Evolutionary conservation across 2,113 vertebrate genomes (phyloP).

Genomic region (Lipophrys pholis): DNA sequence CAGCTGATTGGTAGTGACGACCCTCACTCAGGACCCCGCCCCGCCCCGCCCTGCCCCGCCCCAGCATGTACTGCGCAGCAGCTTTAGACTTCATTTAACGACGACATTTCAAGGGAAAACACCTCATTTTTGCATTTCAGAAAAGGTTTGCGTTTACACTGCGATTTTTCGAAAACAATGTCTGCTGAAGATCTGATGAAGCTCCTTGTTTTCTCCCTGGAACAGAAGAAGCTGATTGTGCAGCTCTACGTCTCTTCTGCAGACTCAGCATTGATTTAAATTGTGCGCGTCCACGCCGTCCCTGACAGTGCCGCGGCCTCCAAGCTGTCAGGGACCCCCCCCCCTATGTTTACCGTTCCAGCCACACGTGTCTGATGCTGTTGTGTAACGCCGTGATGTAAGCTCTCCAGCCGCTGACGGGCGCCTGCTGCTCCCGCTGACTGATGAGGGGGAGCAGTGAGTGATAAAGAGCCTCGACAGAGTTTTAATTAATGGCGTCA

Average conservation of each 20-base stretch:
- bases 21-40: too few species aligned
- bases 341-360: conserved; percentile 6
- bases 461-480: conserved; percentile 56
- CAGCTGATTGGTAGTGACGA: too few species aligned
- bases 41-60: too few species aligned
- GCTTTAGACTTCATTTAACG: too few species aligned
- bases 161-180: too few species aligned
- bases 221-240: neutral
- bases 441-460: conserved; percentile 28
- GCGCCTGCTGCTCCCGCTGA: conserved; percentile 36
- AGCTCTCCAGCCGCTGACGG: conserved; percentile 12
- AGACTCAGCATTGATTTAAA: conserved; percentile 21
- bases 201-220: too few species aligned
- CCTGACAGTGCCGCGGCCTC: conserved; percentile 21
- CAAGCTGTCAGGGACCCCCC: too few species aligned
- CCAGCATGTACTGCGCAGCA: too few species aligned
- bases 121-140: too few species aligned
- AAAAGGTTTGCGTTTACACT: too few species aligned
- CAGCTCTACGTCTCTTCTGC: conserved; percentile 2
- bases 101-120: too few species aligned
- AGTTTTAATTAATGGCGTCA: conserved; percentile 69
- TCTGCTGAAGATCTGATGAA: too few species aligned
- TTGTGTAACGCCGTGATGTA: conserved; percentile 36
- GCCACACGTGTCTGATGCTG: conserved; percentile 40
- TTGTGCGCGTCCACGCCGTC: conserved; percentile 9